Evolutionary conservation across 2,888 invertebrate species (phyloP).

Genomic region (Orchesellides sinensis): DNA sequence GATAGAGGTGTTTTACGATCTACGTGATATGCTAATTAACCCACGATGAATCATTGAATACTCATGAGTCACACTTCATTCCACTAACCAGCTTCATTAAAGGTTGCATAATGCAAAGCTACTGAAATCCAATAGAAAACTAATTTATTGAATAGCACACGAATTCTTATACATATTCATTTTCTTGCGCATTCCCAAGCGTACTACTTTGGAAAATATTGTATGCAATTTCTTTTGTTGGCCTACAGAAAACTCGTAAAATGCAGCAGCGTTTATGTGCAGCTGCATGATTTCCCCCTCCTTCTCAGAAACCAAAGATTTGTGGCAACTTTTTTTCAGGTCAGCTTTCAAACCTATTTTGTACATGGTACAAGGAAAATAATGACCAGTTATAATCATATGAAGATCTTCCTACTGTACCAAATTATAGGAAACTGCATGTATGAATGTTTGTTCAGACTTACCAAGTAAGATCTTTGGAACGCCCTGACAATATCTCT

Average conservation of each 20-base stretch:
- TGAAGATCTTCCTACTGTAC: not conserved
- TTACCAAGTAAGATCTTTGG: slow-evolving; percentile 90
- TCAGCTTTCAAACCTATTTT: slow-evolving; percentile 73
- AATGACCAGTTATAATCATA: not conserved
- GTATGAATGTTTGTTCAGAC: not conserved
- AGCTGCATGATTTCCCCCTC: slow-evolving; percentile 69
- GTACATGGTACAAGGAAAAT: slow-evolving; percentile 14
- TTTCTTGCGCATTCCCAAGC: slow-evolving; percentile 61
- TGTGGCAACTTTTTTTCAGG: slow-evolving; percentile 52
- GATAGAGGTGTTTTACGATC: no score
- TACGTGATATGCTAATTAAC: no score
- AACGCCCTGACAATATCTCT: slow-evolving; percentile 84
- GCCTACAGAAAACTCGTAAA: slow-evolving; percentile 64
- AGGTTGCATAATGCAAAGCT: no score
- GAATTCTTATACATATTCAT: slow-evolving; percentile 52
- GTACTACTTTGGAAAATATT: slow-evolving; percentile 58
- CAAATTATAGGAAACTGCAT: not conserved
- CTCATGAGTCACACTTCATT: no score
- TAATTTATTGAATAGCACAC: slow-evolving; percentile 59
- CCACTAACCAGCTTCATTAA: no score
- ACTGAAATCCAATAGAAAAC: no score
- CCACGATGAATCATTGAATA: no score
- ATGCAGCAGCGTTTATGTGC: slow-evolving; percentile 64
- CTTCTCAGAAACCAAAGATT: slow-evolving; percentile 65
- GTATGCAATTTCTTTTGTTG: slow-evolving; percentile 59